phyloP scores from a whole-genome alignment of 2,797 vertebrate genomes.

The Notoglanidium macrostoma region DNA sequence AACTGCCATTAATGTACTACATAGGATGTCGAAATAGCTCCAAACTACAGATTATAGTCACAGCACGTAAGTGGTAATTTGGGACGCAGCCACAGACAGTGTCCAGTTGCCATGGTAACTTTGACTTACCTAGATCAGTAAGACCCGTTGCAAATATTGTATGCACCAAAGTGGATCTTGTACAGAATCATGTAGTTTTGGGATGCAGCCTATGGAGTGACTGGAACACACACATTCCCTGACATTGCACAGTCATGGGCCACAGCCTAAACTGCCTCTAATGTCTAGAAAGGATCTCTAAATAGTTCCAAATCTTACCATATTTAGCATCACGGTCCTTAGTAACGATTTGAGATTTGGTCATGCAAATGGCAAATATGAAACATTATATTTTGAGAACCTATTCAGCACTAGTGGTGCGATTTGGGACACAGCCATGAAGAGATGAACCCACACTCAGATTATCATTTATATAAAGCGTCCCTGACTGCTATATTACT shows the following conservation, averaged over 20 bases:
- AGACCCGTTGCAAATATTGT: not conserved
- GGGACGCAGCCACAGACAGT: conserved; percentile 16
- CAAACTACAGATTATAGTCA: conserved; percentile 5
- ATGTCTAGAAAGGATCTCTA: not conserved
- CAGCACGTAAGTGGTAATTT: conserved; percentile 21
- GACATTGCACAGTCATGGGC: not conserved
- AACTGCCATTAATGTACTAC: not conserved
- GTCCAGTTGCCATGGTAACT: conserved; percentile 29
- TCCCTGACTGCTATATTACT: not conserved
- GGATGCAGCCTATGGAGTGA: not conserved
- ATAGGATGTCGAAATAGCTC: not conserved
- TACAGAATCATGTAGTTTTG: not conserved
- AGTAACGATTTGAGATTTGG: not conserved
- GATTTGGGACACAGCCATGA: not conserved
- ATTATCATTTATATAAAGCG: not conserved
- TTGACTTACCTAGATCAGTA: conserved; percentile 7
- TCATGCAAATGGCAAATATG: not conserved
- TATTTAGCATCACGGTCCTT: not conserved
- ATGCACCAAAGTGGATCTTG: not conserved
- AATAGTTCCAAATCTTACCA: not conserved
- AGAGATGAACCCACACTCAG: not conserved
- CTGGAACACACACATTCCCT: not conserved
- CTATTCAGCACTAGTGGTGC: not conserved
- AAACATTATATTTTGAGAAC: not conserved
- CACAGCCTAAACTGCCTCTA: not conserved